Evolutionary conservation across 2,113 vertebrate species (phyloP).

Genomic region (Synchiropus splendidus): DNA sequence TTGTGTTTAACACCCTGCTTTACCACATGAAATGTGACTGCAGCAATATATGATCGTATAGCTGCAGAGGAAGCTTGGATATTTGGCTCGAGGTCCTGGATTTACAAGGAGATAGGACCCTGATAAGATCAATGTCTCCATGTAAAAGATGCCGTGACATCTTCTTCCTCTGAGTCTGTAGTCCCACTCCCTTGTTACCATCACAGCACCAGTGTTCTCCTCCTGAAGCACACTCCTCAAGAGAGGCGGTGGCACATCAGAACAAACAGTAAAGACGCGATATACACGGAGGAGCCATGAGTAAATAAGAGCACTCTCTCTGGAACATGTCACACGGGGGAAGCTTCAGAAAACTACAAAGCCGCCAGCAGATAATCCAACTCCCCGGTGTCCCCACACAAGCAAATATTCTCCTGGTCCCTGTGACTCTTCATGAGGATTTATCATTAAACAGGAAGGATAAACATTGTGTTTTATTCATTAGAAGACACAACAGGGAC

Average conservation of each 20-base stretch:
- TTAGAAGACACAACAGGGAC: constrained; percentile 60
- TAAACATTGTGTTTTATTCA: constrained; percentile 73
- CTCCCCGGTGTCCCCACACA: constrained; percentile 50
- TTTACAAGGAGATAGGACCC: too few relatives aligned
- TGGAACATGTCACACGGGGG: constrained; percentile 56
- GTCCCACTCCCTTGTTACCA: constrained; percentile 27
- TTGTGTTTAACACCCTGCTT: too few relatives aligned
- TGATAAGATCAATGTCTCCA: too few relatives aligned
- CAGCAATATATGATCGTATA: too few relatives aligned
- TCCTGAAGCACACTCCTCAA: constrained; percentile 31
- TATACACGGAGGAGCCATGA: constrained; percentile 57
- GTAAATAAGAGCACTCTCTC: constrained; percentile 60
- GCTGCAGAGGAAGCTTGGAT: too few relatives aligned
- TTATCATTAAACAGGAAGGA: constrained; percentile 60
- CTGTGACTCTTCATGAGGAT: constrained; percentile 63
- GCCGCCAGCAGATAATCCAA: constrained; percentile 62
- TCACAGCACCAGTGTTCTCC: constrained; percentile 19
- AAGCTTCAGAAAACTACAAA: constrained; percentile 65
- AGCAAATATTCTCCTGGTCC: constrained; percentile 67
- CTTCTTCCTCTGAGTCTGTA: constrained; percentile 12
- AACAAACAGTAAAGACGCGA: constrained; percentile 57
- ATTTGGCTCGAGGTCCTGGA: too few relatives aligned
- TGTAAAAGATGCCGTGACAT: too few relatives aligned
- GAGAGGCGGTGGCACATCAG: constrained; percentile 50
- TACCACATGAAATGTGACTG: too few relatives aligned